Base-by-base conservation (phyloP, 2,888 invertebrate species). In the Sclerodermus sp. region DNA sequence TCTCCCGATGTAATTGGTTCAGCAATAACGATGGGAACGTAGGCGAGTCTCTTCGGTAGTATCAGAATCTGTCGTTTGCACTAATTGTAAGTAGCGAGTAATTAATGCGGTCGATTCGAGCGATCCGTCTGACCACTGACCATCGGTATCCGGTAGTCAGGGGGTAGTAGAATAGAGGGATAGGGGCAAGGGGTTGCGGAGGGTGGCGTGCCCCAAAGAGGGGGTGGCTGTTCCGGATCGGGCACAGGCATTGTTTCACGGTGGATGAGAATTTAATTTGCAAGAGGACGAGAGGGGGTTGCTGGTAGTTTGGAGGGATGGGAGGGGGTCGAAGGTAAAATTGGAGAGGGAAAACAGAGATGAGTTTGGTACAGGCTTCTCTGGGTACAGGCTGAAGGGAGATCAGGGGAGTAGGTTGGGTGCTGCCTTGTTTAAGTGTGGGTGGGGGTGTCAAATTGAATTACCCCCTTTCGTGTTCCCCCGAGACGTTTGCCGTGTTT, bases 371-470 rank as follows among this genome's bases (percentile, higher is more conserved):
- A 30, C 8, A 30, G 6, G 10, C 30, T 6, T 30, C 10, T 30
- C 6, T 10, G 30, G 30, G 30, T 9, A 30, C 30, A 10, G 10
- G 30, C 30, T 10, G 34, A 10, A 30, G 42, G 41, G 32, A 16
- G 46, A 45, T 12, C 12, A 39, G 51, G 53, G 47, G 44, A 57
- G 49, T 65, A 60, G 64, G 63, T 65, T 69, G 66, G 70, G 66
- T 69, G 69, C 71, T 73, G 68, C 65, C 71, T 74, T 74, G 74
- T 74, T 74, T 74, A 74, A 74, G 71, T 69, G 67, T 69, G 74
- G 72, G 72, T 69, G 71, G 73, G 74, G 73, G 76, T 76, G 76
- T 77, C 75, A 77, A 77, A 77, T 77, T 77, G 75, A 77, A 77
- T 77, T 76, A 76, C 71, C 74, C 68, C 67, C 71, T 62, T 66